Conservation (phyloP, 2,113 vertebrate genomes). For the Myrmecophaga tridactyla region DNA sequence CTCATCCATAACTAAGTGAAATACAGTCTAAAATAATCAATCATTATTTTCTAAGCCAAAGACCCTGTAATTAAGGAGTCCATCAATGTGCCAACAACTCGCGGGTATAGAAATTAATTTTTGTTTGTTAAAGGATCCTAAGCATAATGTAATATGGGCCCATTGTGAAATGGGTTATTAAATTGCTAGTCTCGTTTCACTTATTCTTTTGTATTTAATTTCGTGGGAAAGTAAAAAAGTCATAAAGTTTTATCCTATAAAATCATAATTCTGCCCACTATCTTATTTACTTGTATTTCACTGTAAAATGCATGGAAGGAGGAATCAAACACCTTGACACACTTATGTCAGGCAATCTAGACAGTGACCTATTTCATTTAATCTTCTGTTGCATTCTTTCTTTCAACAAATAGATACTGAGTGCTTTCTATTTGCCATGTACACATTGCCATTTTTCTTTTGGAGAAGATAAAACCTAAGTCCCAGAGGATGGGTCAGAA, state of each 20-base stretch:
- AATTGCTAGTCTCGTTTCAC: constrained; percentile 40
- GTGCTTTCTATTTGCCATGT: background rate
- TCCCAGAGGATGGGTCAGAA: background rate
- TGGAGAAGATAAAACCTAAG: background rate
- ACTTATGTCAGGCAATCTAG: background rate
- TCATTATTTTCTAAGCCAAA: constrained; percentile 80
- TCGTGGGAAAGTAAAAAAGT: constrained; percentile 14
- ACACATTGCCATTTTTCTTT: background rate
- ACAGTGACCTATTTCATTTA: background rate
- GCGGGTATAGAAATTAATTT: constrained; percentile 74
- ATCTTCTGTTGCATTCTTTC: background rate
- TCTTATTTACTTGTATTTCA: background rate
- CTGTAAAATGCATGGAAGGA: background rate
- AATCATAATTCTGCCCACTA: background rate
- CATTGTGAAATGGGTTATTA: constrained; percentile 58
- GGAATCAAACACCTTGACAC: background rate
- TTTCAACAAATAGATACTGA: background rate
- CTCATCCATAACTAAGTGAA: constrained; percentile 77
- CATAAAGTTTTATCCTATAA: background rate
- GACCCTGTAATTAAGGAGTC: constrained; percentile 75
- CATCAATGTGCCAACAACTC: constrained; percentile 73
- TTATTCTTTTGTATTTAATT: constrained; percentile 58
- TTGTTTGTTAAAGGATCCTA: constrained; percentile 74
- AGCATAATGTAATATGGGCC: constrained; percentile 61
- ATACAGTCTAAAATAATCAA: constrained; percentile 70